A percentile compares a stretch with the other conserved stretches of the same genome.
These are phyloP conservation scores for Disparrhopalites patrizii DNA, from an alignment of 2,888 invertebrate genomes.

Conservation along the genomic window DNA sequence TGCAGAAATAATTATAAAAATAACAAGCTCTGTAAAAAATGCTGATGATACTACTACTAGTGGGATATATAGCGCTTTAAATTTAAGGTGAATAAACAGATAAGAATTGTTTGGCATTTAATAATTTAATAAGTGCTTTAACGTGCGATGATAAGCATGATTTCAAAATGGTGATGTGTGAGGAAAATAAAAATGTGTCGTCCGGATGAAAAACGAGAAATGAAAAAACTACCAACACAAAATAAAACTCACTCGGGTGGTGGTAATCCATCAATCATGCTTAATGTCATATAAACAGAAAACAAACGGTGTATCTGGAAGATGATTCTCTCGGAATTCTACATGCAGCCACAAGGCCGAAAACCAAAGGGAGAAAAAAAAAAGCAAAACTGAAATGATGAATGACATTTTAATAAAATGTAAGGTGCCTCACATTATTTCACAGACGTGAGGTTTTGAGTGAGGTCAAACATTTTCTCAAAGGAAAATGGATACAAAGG, in stretches of 20 bases:
- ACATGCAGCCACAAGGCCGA: neutral
- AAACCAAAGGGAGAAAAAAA: conserved; percentile 31
- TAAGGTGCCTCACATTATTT: conserved; percentile 25
- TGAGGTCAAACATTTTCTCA: conserved; percentile 1
- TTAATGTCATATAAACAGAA: conserved; percentile 64
- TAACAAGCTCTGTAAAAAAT: too few species aligned
- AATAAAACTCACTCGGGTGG: conserved; percentile 48
- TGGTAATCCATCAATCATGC: conserved; percentile 49
- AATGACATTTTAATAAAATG: conserved; percentile 16
- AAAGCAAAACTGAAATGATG: conserved; percentile 20
- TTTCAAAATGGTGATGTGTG: neutral
- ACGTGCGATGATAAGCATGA: too few species aligned
- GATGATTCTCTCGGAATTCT: conserved; percentile 70
- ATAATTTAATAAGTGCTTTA: too few species aligned
- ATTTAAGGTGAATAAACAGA: too few species aligned
- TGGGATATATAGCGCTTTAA: too few species aligned
- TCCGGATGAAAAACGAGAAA: conserved; percentile 32
- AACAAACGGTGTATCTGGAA: conserved; percentile 74
- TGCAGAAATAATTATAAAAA: too few species aligned
- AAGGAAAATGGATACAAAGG: neutral
- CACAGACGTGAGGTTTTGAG: too few species aligned
- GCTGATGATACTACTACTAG: too few species aligned
- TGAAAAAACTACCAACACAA: conserved; percentile 47
- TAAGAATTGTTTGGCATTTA: too few species aligned
- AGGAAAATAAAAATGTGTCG: conserved; percentile 10